Evolutionary conservation across 2,113 vertebrate species (phyloP).

Genomic region (Bolborhynchus lineola): DNA sequence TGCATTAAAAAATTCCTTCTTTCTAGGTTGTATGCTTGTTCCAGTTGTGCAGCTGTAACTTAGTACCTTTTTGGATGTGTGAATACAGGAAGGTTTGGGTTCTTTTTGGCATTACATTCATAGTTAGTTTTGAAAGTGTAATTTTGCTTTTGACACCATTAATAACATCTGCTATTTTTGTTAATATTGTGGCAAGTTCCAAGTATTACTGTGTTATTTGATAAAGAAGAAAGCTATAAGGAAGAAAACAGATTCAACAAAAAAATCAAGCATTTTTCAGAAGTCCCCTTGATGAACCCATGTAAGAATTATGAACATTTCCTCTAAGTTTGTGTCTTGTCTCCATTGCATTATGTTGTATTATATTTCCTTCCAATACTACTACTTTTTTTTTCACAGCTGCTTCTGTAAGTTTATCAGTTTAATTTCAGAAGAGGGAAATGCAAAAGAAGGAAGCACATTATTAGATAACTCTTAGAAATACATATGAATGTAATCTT

Average conservation of each 20-base stretch:
- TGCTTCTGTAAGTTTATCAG: neutral
- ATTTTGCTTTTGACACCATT: neutral
- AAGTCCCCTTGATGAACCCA: neutral
- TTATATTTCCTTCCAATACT: neutral
- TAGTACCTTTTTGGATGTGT: neutral
- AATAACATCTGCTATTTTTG: neutral
- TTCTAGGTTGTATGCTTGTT: neutral
- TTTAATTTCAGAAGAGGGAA: neutral
- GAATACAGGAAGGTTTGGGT: neutral
- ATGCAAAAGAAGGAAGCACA: neutral
- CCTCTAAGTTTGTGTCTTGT: neutral
- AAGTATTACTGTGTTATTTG: neutral
- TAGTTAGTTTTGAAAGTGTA: neutral
- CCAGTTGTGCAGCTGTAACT: neutral
- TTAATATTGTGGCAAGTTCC: neutral
- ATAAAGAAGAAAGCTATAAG: neutral
- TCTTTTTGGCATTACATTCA: neutral
- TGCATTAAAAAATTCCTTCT: neutral
- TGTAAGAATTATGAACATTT: neutral
- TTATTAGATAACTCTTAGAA: neutral
- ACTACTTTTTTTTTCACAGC: neutral
- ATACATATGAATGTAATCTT: neutral
- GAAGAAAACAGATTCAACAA: neutral
- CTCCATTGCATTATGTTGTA: neutral
- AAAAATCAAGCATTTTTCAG: neutral